These are phyloP conservation scores for Gallinago jamesoni DNA, from an alignment of 2,113 vertebrate genomes.

Conservation along the genomic window DNA sequence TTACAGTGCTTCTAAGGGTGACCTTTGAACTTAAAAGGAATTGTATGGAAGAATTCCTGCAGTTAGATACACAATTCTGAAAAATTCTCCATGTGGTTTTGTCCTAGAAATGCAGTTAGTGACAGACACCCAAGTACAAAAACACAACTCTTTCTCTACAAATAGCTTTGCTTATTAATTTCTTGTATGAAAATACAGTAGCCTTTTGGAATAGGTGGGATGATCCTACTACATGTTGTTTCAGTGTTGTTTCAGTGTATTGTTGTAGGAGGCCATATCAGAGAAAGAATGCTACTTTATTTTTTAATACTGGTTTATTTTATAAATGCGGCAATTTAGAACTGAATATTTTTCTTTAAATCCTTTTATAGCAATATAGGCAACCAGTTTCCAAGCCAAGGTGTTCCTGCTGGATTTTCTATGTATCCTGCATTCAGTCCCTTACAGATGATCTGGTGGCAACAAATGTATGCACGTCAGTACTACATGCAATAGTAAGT, in stretches of 20 bases:
- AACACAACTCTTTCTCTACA: not conserved
- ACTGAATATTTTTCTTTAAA: not conserved
- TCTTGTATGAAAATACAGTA: not conserved
- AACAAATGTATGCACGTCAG: conserved; percentile 94
- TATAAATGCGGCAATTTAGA: not conserved
- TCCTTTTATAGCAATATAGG: conserved; percentile 70
- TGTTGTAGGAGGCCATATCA: not conserved
- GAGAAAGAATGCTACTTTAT: not conserved
- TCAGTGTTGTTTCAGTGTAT: not conserved
- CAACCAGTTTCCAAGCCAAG: conserved; percentile 75
- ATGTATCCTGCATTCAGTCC: conserved; percentile 85
- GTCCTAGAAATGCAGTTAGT: not conserved
- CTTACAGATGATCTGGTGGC: conserved; percentile 94
- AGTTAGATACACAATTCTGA: not conserved
- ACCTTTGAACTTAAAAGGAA: not conserved
- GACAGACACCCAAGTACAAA: not conserved
- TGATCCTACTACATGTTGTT: not conserved
- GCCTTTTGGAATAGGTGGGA: not conserved
- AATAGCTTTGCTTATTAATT: not conserved
- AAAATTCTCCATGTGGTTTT: not conserved
- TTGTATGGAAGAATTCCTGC: not conserved
- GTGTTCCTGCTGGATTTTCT: conserved; percentile 72
- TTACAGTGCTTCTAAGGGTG: not conserved
- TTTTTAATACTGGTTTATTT: not conserved
- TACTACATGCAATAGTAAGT: conserved; percentile 99